Evolutionary conservation across 2,888 invertebrate species (phyloP).

Genomic region (Augiades crinisus): DNA sequence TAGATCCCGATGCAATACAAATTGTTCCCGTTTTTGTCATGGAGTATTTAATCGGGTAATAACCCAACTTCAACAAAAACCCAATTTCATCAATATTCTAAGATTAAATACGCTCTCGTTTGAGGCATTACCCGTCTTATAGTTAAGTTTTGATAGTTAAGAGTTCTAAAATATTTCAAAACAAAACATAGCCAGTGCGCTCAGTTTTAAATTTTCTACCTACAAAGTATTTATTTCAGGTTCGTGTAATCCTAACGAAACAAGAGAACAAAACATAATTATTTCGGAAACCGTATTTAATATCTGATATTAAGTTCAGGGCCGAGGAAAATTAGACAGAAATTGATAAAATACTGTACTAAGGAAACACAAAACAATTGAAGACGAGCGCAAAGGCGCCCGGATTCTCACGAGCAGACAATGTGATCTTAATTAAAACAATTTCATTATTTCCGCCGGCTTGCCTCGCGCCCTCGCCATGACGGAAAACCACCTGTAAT

Average conservation of each 20-base stretch:
- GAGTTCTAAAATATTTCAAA: no score
- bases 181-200: no score
- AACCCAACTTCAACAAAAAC: no score
- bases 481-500: constrained; percentile 9
- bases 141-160: no score
- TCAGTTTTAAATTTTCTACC: neutral
- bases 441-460: constrained; percentile 15
- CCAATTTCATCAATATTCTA: no score
- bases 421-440: constrained; percentile 23
- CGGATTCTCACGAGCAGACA: constrained; percentile 4
- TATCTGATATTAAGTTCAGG: constrained; percentile 10
- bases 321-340: constrained; percentile 13
- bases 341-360: constrained; percentile 12
- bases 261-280: constrained; percentile 3
- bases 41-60: no score
- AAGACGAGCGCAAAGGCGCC: constrained; percentile 1
- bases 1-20: no score
- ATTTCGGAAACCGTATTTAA: neutral
- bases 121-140: no score
- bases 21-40: neutral
- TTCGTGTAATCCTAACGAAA: neutral
- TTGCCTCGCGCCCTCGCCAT: neutral
- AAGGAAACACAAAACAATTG: constrained; percentile 12
- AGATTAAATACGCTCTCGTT: no score
- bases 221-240: neutral